These are phyloP conservation scores for Perizoma affinitatum DNA, from an alignment of 2,888 invertebrate species.

Conservation along the genomic window DNA sequence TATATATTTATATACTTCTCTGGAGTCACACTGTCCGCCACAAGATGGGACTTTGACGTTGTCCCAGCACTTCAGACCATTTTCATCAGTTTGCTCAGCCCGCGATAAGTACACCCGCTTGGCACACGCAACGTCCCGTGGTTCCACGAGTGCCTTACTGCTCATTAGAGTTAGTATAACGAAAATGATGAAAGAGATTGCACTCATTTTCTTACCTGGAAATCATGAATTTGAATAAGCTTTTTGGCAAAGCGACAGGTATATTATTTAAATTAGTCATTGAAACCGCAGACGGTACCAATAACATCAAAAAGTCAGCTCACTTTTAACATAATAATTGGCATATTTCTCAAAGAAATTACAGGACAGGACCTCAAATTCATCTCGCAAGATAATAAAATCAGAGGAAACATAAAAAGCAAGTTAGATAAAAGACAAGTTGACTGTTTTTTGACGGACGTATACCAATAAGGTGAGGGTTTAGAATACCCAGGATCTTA, in stretches of 20 bases:
- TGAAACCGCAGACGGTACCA: too few species aligned
- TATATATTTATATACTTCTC: slow-evolving; percentile 82
- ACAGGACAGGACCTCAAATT: too few species aligned
- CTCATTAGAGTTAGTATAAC: slow-evolving; percentile 18
- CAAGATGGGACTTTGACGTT: slow-evolving; percentile 89
- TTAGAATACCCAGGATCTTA: too few species aligned
- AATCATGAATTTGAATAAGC: slow-evolving; percentile 1
- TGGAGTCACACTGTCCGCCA: slow-evolving; percentile 93
- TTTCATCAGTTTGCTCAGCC: slow-evolving; percentile 86
- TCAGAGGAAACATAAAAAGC: too few species aligned
- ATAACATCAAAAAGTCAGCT: too few species aligned
- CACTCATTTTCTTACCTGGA: slow-evolving; percentile 20
- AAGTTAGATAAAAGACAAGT: too few species aligned
- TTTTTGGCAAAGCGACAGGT: slow-evolving; percentile 6
- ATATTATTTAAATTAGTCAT: too few species aligned
- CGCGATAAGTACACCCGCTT: slow-evolving; percentile 86
- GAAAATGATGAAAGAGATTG: slow-evolving; percentile 10
- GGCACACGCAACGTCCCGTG: slow-evolving; percentile 75
- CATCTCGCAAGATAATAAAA: too few species aligned
- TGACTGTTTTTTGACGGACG: too few species aligned
- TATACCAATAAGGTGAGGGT: too few species aligned
- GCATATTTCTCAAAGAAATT: too few species aligned
- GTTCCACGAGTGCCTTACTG: slow-evolving; percentile 3
- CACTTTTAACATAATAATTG: too few species aligned
- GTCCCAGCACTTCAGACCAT: slow-evolving; percentile 90